phyloP scores from a whole-genome alignment of 2,113 vertebrate species.

The Poeciliopsis prolifica region DNA sequence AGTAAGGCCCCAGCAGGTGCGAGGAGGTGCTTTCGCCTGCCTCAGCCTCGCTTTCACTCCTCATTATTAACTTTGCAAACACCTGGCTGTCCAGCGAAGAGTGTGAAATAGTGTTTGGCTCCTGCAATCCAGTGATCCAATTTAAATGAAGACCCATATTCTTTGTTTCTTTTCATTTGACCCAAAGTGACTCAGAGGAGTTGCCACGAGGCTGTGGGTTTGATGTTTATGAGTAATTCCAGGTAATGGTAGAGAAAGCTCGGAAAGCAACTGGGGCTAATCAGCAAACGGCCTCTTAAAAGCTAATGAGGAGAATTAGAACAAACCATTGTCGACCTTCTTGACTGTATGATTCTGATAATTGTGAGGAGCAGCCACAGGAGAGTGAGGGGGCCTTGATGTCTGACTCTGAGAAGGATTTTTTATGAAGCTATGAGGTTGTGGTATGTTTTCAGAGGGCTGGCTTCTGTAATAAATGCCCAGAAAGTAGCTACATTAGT shows the following conservation, averaged over 20 bases:
- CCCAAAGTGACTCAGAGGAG: not conserved
- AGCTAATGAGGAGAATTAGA: conserved; percentile 34
- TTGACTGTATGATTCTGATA: conserved; percentile 25
- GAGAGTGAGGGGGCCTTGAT: conserved; percentile 23
- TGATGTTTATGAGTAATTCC: conserved; percentile 29
- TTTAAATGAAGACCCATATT: not conserved
- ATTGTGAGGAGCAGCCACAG: conserved; percentile 20
- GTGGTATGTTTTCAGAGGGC: not conserved
- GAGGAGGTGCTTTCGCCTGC: conserved; percentile 46
- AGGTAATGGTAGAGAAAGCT: conserved; percentile 35
- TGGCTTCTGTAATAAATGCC: conserved; percentile 24
- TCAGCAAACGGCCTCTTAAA: conserved; percentile 32
- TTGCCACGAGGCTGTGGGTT: conserved; percentile 16
- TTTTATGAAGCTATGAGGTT: conserved; percentile 28
- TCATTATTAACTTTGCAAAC: conserved; percentile 60
- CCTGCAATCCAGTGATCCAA: conserved; percentile 1
- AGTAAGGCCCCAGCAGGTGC: conserved; percentile 65
- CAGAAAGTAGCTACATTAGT: conserved; percentile 15
- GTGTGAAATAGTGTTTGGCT: conserved; percentile 16
- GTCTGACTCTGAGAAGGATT: conserved; percentile 17
- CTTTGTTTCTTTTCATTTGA: not conserved
- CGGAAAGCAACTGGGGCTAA: not conserved
- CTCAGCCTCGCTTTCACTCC: conserved; percentile 52
- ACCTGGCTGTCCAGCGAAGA: conserved; percentile 45
- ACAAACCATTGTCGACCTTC: conserved; percentile 30